A percentile compares a stretch with the other conserved stretches of the same genome.
These are phyloP conservation scores for Pocillopora verrucosa DNA, from an alignment of 64 coral and sea anemone genomes.

Conservation along the genomic window DNA sequence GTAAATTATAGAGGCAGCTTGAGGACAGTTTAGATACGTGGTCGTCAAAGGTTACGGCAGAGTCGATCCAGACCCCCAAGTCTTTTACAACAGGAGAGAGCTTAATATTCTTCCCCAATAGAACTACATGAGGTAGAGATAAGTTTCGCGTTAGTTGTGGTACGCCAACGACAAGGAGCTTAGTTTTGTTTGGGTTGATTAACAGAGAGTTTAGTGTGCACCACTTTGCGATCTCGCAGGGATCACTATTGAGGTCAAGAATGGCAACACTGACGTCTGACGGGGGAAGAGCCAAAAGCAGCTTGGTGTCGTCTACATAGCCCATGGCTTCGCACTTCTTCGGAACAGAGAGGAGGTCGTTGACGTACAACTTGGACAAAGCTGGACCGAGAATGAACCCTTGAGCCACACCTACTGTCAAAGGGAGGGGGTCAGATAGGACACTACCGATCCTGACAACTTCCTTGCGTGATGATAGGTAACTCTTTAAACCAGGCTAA, in stretches of 20 bases:
- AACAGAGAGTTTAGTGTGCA: constrained; percentile 38
- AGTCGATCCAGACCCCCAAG: too few relatives aligned
- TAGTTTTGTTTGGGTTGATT: constrained; percentile 39
- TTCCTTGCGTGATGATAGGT: constrained; percentile 12
- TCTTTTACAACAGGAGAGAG: too few relatives aligned
- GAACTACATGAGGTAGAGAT: too few relatives aligned
- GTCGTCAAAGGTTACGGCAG: too few relatives aligned
- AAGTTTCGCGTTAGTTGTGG: too few relatives aligned
- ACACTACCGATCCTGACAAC: constrained; percentile 22
- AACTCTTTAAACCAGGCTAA: constrained; percentile 19
- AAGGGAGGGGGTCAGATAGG: not conserved
- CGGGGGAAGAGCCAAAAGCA: constrained; percentile 16
- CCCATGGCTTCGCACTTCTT: constrained; percentile 44
- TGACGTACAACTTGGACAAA: not conserved
- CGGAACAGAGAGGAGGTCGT: constrained; percentile 29
- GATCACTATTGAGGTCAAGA: constrained; percentile 22
- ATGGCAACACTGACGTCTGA: too few relatives aligned
- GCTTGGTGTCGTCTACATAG: constrained; percentile 58
- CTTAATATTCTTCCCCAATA: too few relatives aligned
- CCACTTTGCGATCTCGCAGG: constrained; percentile 20
- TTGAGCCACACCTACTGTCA: constrained; percentile 26
- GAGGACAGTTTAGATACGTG: too few relatives aligned
- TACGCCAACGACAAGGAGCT: too few relatives aligned
- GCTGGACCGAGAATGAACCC: constrained; percentile 9
- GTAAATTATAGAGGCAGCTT: too few relatives aligned